These are phyloP conservation scores for Morone chrysops DNA, from an alignment of 2,113 vertebrate species.

Conservation along the genomic window DNA sequence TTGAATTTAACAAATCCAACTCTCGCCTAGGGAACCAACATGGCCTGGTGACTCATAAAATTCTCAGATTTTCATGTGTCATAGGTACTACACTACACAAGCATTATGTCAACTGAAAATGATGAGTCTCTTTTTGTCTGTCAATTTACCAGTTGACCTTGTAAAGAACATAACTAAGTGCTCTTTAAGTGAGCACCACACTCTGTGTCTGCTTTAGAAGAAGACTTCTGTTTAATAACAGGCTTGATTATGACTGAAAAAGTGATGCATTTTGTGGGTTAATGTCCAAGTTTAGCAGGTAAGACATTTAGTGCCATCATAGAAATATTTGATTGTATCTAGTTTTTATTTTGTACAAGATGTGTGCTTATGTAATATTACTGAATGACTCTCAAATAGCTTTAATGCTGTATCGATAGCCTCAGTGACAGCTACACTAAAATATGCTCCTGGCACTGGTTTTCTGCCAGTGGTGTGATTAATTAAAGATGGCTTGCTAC, in stretches of 20 bases:
- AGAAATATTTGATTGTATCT: background rate
- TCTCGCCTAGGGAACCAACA: too few relatives aligned
- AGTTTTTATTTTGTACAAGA: background rate
- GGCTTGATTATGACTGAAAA: background rate
- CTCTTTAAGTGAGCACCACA: constrained; percentile 17
- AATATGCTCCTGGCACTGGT: constrained; percentile 1
- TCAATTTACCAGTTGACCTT: constrained; percentile 16
- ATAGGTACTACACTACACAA: background rate
- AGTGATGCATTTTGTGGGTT: constrained; percentile 10
- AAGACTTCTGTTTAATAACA: background rate
- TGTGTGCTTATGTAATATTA: background rate
- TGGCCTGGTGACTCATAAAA: background rate
- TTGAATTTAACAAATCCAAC: too few relatives aligned
- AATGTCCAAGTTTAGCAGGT: background rate
- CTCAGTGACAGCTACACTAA: background rate
- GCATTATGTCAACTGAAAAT: constrained; percentile 1
- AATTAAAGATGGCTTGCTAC: constrained; percentile 25
- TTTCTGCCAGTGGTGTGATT: constrained; percentile 4
- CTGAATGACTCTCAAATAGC: background rate
- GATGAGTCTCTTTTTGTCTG: constrained; percentile 9
- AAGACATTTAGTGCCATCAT: background rate
- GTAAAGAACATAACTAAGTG: constrained; percentile 16
- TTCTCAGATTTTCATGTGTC: background rate
- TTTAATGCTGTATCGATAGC: background rate
- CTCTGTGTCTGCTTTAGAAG: background rate